phyloP scores from a whole-genome alignment of 2,797 vertebrate species.

The Urosaurus nigricauda region DNA sequence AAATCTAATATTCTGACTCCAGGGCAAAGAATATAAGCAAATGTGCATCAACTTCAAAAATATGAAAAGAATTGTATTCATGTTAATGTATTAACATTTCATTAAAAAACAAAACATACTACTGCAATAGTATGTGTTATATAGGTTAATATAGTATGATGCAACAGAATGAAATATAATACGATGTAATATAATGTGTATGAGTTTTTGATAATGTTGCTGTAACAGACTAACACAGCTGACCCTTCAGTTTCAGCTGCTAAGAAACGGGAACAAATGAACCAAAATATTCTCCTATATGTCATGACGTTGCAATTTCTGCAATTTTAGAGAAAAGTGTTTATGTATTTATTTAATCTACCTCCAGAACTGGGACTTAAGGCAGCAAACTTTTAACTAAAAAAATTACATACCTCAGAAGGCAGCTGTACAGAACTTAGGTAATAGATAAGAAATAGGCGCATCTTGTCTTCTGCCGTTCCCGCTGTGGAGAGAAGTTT shows the following conservation, averaged over 20 bases:
- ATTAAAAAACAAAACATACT: background rate
- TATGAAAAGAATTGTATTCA: background rate
- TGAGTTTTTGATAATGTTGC: no score
- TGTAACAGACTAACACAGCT: no score
- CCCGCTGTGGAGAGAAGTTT: conserved; percentile 83
- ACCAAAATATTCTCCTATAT: background rate
- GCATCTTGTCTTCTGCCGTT: conserved; percentile 97
- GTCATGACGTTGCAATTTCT: background rate
- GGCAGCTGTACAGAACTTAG: conserved; percentile 90
- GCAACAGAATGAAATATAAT: background rate
- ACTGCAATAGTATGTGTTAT: background rate
- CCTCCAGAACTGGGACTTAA: background rate
- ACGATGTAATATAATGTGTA: no score
- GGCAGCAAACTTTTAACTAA: conserved; percentile 12
- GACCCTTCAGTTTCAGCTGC: no score
- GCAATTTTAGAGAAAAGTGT: background rate
- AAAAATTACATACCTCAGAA: conserved; percentile 87
- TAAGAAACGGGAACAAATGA: background rate
- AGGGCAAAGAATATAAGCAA: conserved; percentile 5
- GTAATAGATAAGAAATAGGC: conserved; percentile 96
- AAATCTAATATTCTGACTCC: background rate
- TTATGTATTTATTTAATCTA: background rate
- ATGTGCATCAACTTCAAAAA: background rate
- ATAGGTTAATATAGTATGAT: background rate
- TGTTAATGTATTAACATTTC: background rate